Evolutionary conservation across 1,140 invertebrate genomes (phyloP).

Genomic region (Brachystomella parvula): DNA sequence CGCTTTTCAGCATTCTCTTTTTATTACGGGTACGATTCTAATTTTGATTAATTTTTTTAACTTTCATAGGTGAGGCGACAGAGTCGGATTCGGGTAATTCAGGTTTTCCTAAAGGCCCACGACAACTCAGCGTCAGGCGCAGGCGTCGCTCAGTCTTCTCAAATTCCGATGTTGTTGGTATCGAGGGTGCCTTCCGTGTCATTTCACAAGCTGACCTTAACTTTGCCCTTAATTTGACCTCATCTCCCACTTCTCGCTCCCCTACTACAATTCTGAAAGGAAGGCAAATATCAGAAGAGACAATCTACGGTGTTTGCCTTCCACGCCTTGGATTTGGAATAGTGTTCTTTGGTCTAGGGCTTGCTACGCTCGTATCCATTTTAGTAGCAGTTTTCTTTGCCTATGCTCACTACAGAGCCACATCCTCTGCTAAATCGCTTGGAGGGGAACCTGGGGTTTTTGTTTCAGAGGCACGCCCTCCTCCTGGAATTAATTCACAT

Average conservation of each 20-base stretch:
- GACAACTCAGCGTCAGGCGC: slow-evolving; percentile 50
- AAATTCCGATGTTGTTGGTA: slow-evolving; percentile 66
- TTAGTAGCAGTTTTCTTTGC: slow-evolving; percentile 40
- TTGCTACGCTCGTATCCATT: slow-evolving; percentile 63
- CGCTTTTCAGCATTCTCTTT: too few relatives aligned
- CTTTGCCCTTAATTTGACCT: slow-evolving; percentile 72
- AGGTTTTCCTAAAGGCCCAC: slow-evolving; percentile 75
- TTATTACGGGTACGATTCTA: too few relatives aligned
- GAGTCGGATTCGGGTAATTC: too few relatives aligned
- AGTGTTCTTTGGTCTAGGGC: slow-evolving; percentile 73
- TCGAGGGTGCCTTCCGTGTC: slow-evolving; percentile 79
- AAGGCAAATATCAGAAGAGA: slow-evolving; percentile 64
- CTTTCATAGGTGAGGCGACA: too few relatives aligned
- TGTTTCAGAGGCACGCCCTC: neutral
- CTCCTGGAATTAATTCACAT: neutral
- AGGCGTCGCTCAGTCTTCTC: slow-evolving; percentile 55
- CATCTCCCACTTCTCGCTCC: slow-evolving; percentile 61
- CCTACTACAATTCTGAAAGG: slow-evolving; percentile 58
- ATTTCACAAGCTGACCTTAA: slow-evolving; percentile 83
- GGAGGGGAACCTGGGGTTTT: neutral
- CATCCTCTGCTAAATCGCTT: slow-evolving; percentile 2
- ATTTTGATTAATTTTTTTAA: neutral
- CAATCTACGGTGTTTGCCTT: slow-evolving; percentile 84
- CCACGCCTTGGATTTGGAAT: slow-evolving; percentile 79
- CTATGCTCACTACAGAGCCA: slow-evolving; percentile 25